Evolutionary conservation across 2,888 invertebrate species (phyloP).

Genomic region (Chesias legatella): DNA sequence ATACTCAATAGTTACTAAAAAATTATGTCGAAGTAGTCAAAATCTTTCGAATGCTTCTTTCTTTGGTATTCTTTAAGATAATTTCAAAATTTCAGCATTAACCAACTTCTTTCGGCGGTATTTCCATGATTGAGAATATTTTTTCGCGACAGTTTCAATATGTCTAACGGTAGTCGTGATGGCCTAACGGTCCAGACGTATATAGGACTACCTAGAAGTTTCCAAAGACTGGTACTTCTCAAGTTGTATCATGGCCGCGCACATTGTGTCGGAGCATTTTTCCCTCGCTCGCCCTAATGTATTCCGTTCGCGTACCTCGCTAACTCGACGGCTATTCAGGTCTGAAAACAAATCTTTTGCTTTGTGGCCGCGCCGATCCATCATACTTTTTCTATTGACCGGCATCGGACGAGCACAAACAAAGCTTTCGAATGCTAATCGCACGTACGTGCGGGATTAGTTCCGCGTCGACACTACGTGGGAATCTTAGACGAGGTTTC

Average conservation of each 20-base stretch:
- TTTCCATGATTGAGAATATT: not conserved
- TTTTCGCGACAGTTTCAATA: conserved; percentile 22
- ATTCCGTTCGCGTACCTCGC: conserved; percentile 67
- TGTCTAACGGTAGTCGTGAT: conserved; percentile 12
- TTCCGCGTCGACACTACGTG: conserved; percentile 61
- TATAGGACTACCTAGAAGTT: conserved; percentile 40
- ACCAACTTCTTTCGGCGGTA: no score
- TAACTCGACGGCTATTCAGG: conserved; percentile 68
- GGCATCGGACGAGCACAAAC: conserved; percentile 70
- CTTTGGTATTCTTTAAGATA: no score
- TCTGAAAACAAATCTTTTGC: conserved; percentile 74
- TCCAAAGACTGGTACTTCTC: conserved; percentile 39
- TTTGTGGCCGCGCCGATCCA: conserved; percentile 66
- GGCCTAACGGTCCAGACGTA: conserved; percentile 35
- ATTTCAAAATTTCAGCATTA: no score
- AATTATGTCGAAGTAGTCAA: no score
- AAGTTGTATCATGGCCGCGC: conserved; percentile 34
- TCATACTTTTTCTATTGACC: conserved; percentile 75
- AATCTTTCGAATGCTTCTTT: no score
- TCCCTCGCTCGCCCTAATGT: conserved; percentile 55
- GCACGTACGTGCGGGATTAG: conserved; percentile 72
- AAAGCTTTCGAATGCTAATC: conserved; percentile 77
- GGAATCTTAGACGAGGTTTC: conserved; percentile 45
- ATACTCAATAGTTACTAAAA: no score
- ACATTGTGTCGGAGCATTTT: conserved; percentile 45